Evolutionary conservation across 2,113 vertebrate genomes (phyloP), one percentile per base, ranked within the genome.

Genomic region (Acrocephalus arundinaceus): DNA sequence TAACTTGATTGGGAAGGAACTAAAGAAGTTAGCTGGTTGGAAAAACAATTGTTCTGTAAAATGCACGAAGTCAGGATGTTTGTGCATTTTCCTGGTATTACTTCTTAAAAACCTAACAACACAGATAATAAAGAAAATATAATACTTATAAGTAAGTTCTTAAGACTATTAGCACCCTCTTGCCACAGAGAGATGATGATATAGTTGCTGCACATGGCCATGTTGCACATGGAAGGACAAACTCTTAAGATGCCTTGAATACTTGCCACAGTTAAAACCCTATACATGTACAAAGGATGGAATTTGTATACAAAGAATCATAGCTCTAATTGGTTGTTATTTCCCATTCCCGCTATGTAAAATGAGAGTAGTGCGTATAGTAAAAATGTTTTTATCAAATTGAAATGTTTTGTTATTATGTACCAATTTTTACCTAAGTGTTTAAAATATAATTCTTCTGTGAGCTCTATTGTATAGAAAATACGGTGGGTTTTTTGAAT

Each of bases 161-260:
- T 57, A 66, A 92, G 66, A 51, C 13, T 2, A 6, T 31, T 71
- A 84, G 25, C 35, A 63, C 14, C 0, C 5, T 59, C 14, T 82
- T 85, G 31, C 8, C 13, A 11, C 31, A 58, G 27, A 41, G 17
- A 46, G 15, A 23, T 61, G 51, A 41, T 11, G 6, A 25, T 61
- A 5, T 0, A 59, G 30, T 5, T 65, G 67, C 28, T 70, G 59
- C 11, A 12, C 1, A 0, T 75, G 45, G 16, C 52, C 11, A 2
- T 33, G 10, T 43, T 68, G 9, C 43, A 55, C 13, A 39, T 57
- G 21, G 30, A 82, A 35, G 41, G 22, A 33, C 13, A 54, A 41
- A 43, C 35, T 59, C 15, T n/a, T 66, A 18, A 41, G 61, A 22
- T 52, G 13, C 16, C 14, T 28, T 61, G n/a, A 35, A 30, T 74